phyloP scores from a whole-genome alignment of 2,113 vertebrate genomes.

The Loxodonta africana region DNA sequence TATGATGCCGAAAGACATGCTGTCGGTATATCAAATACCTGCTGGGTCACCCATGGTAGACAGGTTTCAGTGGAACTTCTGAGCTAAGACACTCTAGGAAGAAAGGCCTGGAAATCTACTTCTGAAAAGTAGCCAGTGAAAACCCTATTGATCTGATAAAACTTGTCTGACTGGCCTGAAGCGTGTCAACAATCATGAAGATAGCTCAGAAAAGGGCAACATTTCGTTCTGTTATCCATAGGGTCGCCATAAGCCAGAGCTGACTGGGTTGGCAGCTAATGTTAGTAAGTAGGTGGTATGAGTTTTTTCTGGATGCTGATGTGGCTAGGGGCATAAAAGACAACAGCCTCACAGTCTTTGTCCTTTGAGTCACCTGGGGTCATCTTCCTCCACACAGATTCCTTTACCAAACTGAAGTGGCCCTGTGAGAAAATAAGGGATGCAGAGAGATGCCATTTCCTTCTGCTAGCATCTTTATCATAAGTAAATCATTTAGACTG shows the following conservation, averaged over 20 bases:
- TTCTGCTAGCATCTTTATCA: neutral
- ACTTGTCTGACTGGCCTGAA: too few species aligned
- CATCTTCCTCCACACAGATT: neutral
- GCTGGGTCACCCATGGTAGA: neutral
- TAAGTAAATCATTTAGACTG: neutral
- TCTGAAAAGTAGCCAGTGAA: too few species aligned
- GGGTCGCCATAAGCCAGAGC: too few species aligned
- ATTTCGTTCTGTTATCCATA: too few species aligned
- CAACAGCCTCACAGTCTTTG: neutral
- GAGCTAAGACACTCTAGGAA: neutral
- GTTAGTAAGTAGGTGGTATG: neutral
- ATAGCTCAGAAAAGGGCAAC: too few species aligned
- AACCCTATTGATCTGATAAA: too few species aligned
- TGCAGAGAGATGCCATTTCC: neutral
- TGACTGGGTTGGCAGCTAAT: too few species aligned
- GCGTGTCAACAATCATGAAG: too few species aligned
- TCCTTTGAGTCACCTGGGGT: neutral
- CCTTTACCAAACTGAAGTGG: neutral
- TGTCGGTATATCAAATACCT: neutral
- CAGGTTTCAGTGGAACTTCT: neutral
- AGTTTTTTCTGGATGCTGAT: neutral
- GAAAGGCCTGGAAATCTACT: neutral
- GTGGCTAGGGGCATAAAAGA: neutral
- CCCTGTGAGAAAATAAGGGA: neutral
- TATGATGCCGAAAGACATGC: neutral